Base-by-base conservation (phyloP, 2,888 invertebrate genomes). In the Trissonchulus sp. region DNA sequence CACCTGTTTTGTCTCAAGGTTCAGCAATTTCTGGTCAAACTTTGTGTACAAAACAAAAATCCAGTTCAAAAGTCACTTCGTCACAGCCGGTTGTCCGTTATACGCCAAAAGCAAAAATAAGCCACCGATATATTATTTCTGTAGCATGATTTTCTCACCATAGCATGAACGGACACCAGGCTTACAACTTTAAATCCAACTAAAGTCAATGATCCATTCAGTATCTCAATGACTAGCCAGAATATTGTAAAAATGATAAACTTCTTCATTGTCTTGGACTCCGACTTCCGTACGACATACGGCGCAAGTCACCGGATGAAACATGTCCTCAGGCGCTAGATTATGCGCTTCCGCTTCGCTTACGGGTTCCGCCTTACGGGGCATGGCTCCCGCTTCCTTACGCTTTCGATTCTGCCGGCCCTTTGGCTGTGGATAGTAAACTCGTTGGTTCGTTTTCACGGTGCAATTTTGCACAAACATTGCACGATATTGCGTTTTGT, bases 201-300 rank as follows among this genome's bases (percentile, higher is more conserved):
- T n/a, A n/a, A n/a, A n/a, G n/a, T n/a, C n/a, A n/a, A n/a, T n/a
- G n/a, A n/a, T n/a, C n/a, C n/a, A n/a, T n/a, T n/a, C n/a, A n/a
- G n/a, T n/a, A n/a, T n/a, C n/a, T n/a, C 35, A 35, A 69, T 86
- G 84, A 77, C 90, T 87, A 36, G 87, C 84, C 30, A 88, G 81
- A 28, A 88, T 87, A 83, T 89, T 88, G 80, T 88, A 88, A 83
- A 89, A 89, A 80, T 89, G 89, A 81, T 87, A 89, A 1, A 89
- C 85, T 82, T 89, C 89, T 72, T 89, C 88, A 31, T 79, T 78
- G 80, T 89, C 89, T 83, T 84, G 85, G n/a, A 88, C 87, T 23
- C 86, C 88, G 31, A 89, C 87, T 78, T 88, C 86, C 1, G 88
- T 89, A 35, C 85, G 86, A 81, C 89, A 89, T 30, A 85, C 83